A percentile compares a stretch with the other conserved stretches of the same genome.
These are phyloP conservation scores for Cervus canadensis DNA, from an alignment of 2,113 vertebrate species.

Conservation along the genomic window DNA sequence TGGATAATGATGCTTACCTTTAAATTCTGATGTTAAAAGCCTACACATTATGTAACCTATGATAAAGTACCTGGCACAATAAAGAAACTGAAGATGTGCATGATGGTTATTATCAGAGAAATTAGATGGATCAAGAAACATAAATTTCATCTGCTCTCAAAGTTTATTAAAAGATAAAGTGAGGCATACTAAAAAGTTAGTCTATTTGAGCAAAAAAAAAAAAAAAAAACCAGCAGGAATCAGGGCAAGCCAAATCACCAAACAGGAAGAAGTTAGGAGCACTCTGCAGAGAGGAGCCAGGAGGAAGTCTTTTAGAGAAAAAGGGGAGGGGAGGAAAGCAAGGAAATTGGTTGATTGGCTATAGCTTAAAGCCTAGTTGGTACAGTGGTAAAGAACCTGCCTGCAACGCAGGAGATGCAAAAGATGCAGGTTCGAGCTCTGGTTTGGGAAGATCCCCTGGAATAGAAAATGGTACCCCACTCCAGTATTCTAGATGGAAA, in stretches of 20 bases:
- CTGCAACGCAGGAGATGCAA: not conserved
- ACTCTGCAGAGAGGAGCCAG: not conserved
- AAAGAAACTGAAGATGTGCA: not conserved
- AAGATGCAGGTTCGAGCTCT: not conserved
- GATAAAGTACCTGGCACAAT: not conserved
- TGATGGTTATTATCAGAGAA: not conserved
- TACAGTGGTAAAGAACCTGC: not conserved
- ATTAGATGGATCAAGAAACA: not conserved
- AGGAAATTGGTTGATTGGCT: not conserved
- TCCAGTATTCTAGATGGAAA: not conserved
- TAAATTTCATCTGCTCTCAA: not conserved
- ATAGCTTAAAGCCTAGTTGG: not conserved
- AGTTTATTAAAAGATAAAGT: not conserved
- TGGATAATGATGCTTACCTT: not conserved
- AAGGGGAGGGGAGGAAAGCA: not conserved
- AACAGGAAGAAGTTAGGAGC: not conserved
- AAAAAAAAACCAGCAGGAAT: not conserved
- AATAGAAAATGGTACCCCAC: not conserved
- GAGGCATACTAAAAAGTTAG: not conserved
- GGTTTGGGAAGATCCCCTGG: not conserved
- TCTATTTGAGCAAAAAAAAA: not conserved
- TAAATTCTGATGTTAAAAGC: not conserved
- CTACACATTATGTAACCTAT: not conserved
- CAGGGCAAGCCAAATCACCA: not conserved
- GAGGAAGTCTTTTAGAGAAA: not conserved